Conservation (phyloP, 1,140 invertebrate genomes). For the Gonioctena quinquepunctata region DNA sequence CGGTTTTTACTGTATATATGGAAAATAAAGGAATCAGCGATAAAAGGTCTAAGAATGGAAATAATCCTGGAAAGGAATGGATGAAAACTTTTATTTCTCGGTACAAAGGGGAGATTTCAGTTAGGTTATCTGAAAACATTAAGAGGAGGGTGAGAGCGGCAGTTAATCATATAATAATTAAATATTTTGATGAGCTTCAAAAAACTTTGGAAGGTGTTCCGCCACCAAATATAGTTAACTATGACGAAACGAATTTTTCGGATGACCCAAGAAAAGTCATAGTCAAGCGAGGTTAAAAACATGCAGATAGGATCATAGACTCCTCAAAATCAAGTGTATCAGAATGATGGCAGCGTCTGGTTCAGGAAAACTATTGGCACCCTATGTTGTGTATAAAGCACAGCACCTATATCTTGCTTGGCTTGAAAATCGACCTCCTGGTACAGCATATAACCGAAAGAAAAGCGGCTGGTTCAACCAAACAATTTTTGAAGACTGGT, state of each 20-base stretch:
- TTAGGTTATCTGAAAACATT: slow-evolving; percentile 7
- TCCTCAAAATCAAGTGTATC: slow-evolving; percentile 20
- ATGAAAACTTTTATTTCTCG: too few species aligned
- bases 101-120: not conserved
- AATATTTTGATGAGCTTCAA: not conserved
- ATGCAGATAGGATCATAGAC: slow-evolving; percentile 52
- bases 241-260: slow-evolving; percentile 55
- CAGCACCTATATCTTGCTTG: slow-evolving; percentile 19
- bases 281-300: slow-evolving; percentile 45
- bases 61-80: too few species aligned
- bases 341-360: slow-evolving; percentile 21
- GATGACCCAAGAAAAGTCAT: slow-evolving; percentile 52
- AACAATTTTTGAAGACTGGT: not conserved
- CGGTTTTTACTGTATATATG: too few species aligned
- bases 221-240: slow-evolving; percentile 44
- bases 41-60: too few species aligned
- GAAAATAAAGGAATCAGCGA: too few species aligned
- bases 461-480: not conserved
- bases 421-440: slow-evolving; percentile 16
- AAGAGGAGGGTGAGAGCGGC: not conserved
- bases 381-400: slow-evolving; percentile 30
- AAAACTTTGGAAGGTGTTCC: slow-evolving; percentile 36
- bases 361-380: slow-evolving; percentile 15
- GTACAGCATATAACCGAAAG: not conserved
- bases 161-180: not conserved